Conservation (phyloP, 2,797 vertebrate genomes). For the Chelonia mydas region DNA sequence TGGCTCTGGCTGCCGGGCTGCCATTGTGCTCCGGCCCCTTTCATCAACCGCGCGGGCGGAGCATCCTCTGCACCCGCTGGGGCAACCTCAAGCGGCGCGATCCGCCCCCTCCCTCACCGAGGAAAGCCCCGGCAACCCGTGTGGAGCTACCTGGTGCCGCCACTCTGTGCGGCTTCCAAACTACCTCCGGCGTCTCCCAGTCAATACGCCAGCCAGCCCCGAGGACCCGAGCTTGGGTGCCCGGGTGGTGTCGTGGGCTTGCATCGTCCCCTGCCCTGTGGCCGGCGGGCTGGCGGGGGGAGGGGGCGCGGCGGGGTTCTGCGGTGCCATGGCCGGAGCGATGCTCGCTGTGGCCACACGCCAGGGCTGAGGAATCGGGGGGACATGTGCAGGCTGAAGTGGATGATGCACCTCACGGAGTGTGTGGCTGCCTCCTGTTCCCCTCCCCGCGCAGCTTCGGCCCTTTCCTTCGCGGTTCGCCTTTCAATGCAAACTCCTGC, state of each 20-base stretch:
- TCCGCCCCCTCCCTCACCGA: not conserved
- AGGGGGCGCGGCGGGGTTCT: not conserved
- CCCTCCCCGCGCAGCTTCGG: not conserved
- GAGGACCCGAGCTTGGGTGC: not conserved
- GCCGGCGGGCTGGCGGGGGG: not conserved
- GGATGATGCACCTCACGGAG: too few relatives aligned
- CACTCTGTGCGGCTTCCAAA: not conserved
- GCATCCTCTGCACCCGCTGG: not conserved
- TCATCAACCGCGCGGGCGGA: not conserved
- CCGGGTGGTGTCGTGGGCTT: too few relatives aligned
- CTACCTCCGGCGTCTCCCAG: not conserved
- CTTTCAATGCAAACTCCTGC: not conserved
- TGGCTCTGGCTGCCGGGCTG: not conserved
- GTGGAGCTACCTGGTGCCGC: not conserved
- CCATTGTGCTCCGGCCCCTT: not conserved
- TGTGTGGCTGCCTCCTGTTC: not conserved
- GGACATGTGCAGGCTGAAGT: not conserved
- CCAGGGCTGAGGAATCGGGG: not conserved
- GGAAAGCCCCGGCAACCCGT: not conserved
- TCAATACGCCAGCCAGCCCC: not conserved
- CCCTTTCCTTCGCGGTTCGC: rapidly evolving
- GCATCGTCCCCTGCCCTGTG: too few relatives aligned
- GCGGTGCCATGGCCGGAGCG: too few relatives aligned
- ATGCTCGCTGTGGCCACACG: not conserved
- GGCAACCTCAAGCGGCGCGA: not conserved